Evolutionary conservation across 2,797 vertebrate species (phyloP).

Genomic region (Champsocephalus esox): DNA sequence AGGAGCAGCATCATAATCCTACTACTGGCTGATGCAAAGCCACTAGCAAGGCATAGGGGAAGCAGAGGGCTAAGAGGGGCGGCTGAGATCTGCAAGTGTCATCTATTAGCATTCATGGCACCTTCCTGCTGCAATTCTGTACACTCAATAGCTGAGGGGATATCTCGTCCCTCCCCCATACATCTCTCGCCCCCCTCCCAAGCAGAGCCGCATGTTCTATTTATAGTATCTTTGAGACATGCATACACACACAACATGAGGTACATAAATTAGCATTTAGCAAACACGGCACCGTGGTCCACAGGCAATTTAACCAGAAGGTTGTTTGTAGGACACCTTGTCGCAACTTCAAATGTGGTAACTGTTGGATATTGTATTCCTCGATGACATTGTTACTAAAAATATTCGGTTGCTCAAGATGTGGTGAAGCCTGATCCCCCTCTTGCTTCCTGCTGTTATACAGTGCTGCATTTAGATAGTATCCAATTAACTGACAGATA

Average conservation of each 20-base stretch:
- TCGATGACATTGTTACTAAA: constrained; percentile 28
- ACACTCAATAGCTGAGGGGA: constrained; percentile 66
- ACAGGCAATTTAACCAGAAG: constrained; percentile 80
- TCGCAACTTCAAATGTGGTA: constrained; percentile 49
- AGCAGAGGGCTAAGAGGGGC: constrained; percentile 55
- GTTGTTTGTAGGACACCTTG: constrained; percentile 82
- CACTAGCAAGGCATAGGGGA: constrained; percentile 61
- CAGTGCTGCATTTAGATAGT: constrained; percentile 14
- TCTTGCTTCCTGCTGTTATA: constrained; percentile 7
- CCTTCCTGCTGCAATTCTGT: constrained; percentile 73
- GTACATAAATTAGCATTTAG: constrained; percentile 84
- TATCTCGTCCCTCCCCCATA: constrained; percentile 43
- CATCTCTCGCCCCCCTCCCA: constrained; percentile 52
- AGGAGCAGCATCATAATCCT: constrained; percentile 77
- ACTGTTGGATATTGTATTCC: constrained; percentile 41
- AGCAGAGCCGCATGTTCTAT: constrained; percentile 75
- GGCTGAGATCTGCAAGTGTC: constrained; percentile 61
- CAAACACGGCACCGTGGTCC: constrained; percentile 76
- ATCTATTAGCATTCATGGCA: constrained; percentile 80
- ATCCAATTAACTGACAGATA: constrained; percentile 16
- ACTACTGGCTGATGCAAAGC: constrained; percentile 74
- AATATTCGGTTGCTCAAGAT: constrained; percentile 32
- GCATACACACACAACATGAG: constrained; percentile 80
- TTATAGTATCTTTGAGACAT: constrained; percentile 77
- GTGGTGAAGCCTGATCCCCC: constrained; percentile 8